Conservation (phyloP, 2,888 invertebrate species). For the Plagodis pulveraria region DNA sequence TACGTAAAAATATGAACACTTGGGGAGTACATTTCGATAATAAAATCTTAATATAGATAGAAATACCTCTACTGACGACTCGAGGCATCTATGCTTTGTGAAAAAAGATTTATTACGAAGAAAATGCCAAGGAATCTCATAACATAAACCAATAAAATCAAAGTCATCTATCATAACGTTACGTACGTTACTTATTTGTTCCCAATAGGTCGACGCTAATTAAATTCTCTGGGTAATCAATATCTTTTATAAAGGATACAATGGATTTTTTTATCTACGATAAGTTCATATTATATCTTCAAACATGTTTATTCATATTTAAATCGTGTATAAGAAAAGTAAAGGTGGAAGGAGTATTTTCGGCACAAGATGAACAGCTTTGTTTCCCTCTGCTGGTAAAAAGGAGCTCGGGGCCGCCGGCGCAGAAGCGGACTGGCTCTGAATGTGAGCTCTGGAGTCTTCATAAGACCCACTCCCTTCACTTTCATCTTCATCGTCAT, state of each 20-base stretch:
- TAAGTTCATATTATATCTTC: conserved; percentile 24
- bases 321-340: conserved; percentile 38
- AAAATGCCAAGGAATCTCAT: conserved; percentile 33
- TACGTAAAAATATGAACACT: conserved; percentile 46
- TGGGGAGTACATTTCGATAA: conserved; percentile 32
- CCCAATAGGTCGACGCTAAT: conserved; percentile 65
- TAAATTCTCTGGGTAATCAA: conserved; percentile 56
- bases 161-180: conserved; percentile 37
- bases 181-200: conserved; percentile 54
- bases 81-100: conserved; percentile 15
- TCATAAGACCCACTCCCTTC: conserved; percentile 74
- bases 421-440: conserved; percentile 60
- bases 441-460: conserved; percentile 51
- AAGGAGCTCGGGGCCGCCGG: conserved; percentile 75
- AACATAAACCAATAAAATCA: conserved; percentile 32
- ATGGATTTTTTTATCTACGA: conserved; percentile 28
- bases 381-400: conserved; percentile 67
- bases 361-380: conserved; percentile 40
- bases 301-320: conserved; percentile 39
- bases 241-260: conserved; percentile 43
- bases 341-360: conserved; percentile 27
- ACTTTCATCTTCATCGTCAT: conserved; percentile 75
- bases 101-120: conserved; percentile 39
- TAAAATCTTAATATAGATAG: conserved; percentile 17
- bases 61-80: conserved; percentile 21